These are phyloP conservation scores for Hymenopus coronatus DNA, from an alignment of 2,888 invertebrate species.

Conservation along the genomic window DNA sequence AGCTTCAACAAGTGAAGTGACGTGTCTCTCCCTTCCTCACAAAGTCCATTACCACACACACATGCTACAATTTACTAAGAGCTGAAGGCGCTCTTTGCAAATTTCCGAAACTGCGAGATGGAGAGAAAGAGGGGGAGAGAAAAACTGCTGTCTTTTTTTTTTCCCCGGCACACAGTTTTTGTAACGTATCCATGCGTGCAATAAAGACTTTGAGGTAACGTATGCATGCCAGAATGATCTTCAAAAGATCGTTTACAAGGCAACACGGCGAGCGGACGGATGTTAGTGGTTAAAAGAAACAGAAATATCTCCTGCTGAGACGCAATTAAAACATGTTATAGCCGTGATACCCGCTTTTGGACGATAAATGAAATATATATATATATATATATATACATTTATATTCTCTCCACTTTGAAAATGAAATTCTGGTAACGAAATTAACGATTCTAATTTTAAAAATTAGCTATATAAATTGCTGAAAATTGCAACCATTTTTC, in stretches of 20 bases:
- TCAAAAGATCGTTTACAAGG: neutral
- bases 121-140: neutral
- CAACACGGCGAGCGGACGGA: neutral
- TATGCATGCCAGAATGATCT: neutral
- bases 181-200: neutral
- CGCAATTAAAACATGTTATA: no score
- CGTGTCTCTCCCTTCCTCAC: neutral
- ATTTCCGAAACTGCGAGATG: neutral
- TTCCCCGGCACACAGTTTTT: neutral
- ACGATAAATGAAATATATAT: no score
- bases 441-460: no score
- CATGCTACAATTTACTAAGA: neutral
- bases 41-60: neutral
- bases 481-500: no score
- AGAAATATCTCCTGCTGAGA: no score
- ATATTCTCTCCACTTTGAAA: no score
- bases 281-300: no score
- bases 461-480: no score
- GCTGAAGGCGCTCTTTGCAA: neutral
- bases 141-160: no score
- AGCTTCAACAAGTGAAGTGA: neutral
- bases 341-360: no score
- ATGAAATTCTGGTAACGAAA: no score
- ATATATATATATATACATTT: no score
- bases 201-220: neutral